Evolutionary conservation across 64 coral and sea anemone species (phyloP), one percentile per base, ranked within the genome.

Genomic region (Porites lutea): DNA sequence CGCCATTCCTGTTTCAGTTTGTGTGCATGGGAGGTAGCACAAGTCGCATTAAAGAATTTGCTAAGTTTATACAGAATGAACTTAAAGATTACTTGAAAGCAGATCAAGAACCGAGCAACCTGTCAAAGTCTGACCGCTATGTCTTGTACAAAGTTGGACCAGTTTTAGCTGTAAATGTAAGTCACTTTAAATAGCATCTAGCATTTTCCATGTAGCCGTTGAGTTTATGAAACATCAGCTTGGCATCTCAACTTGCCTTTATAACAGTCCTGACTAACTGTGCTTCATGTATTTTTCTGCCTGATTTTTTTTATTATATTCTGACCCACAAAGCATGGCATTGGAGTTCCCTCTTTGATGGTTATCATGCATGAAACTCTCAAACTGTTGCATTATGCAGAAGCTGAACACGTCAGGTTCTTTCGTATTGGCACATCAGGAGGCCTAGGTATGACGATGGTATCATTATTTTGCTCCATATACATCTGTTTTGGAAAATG

Each of bases 1-100:
- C 23, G 58, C 77, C 43, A 2, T 12, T 66, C 75, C 82, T 13
- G 44, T 47, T 90, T 53, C 47, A 98, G 96, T 98, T 98, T 95
- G 96, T 98, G 6, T 95, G 93, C 54, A 95, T 99, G 91, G 97
- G 97, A 79, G 97, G 97, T 59, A 99, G 97, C 44, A 86, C 94
- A 62, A 48, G 11, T 72, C 90, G 97, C 55, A 91, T 99, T 46
- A 92, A 80, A 59, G 45, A 74, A 7, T 96, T 99, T 96, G 97
- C 97, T 2, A 84, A 96, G 70, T 96, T 93, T 58, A 79, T 96
- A 5, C 82, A 99, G 67, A 59, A 79, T 73, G 91, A 96, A 53
- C 72, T 98, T 3, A 87, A 69, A 50, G 50, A 74, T 47, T 20
- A 87, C 6, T 55, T 98, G 13, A 62, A 88, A 6, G 20, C 46